Conservation (phyloP, 2,888 invertebrate genomes). For the Dysmachus trigonus region DNA sequence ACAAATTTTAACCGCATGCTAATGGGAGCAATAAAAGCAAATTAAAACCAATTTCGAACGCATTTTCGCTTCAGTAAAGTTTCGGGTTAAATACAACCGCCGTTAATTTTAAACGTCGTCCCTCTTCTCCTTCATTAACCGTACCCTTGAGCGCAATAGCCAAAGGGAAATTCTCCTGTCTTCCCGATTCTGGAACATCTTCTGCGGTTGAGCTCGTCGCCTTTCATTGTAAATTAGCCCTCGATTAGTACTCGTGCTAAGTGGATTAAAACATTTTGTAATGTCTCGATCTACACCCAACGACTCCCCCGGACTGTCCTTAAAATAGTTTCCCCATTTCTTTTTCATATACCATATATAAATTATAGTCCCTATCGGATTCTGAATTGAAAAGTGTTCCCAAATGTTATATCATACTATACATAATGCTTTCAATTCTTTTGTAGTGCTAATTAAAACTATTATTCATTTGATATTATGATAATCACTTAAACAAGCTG, state of each 20-base stretch:
- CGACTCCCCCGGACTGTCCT: not conserved
- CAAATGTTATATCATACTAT: not conserved
- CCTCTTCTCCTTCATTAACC: constrained; percentile 34
- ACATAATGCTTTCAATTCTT: too few species aligned
- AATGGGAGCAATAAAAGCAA: constrained; percentile 47
- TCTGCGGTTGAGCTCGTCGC: constrained; percentile 34
- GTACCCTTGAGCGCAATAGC: not conserved
- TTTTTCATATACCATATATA: not conserved
- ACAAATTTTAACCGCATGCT: constrained; percentile 40
- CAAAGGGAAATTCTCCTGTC: not conserved
- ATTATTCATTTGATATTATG: too few species aligned
- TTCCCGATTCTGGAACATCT: constrained; percentile 3
- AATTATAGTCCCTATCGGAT: not conserved
- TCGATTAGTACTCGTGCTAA: constrained; percentile 41
- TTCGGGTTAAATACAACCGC: constrained; percentile 33
- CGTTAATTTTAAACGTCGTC: constrained; percentile 46
- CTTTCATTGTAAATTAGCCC: constrained; percentile 46
- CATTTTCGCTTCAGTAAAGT: constrained; percentile 46
- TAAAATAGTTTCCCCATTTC: constrained; percentile 9
- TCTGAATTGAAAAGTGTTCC: not conserved
- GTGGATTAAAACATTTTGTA: constrained; percentile 47
- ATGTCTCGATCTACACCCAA: constrained; percentile 18
- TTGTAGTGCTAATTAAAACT: too few species aligned
- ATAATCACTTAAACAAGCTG: too few species aligned
- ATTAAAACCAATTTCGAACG: constrained; percentile 49